Evolutionary conservation across 2,888 invertebrate species (phyloP), one percentile per base, ranked within the genome.

Genomic region (Epirrhoe alternata): DNA sequence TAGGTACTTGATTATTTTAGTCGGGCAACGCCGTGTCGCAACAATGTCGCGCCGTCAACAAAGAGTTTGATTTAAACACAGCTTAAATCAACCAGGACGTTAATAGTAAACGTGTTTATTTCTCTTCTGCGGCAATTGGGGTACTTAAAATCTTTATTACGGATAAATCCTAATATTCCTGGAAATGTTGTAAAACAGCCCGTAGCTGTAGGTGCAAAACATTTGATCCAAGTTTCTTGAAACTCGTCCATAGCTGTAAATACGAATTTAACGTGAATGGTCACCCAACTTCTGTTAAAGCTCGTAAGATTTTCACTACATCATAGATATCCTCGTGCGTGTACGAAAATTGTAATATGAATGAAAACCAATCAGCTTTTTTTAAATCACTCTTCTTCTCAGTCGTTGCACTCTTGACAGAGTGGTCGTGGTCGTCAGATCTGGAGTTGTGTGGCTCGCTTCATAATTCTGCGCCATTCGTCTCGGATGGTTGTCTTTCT

Each of bases 31-130:
- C 76, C 45, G 33, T 75, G 79, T 82, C 72, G 77, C 74, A 71
- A 76, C 77, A 76, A 72, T 74, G 78, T 82, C 77, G 77, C 77
- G 64, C 72, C 73, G 75, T 77, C 78, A 73, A 80, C 83, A 82
- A 82, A 83, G 72, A 75, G 66, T 71, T 77, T 83, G 82, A 85
- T 86, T 83, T 84, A 86, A 74, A 54, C 66, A 45, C 66, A 61
- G 70, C 69, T 68, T 72, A 69, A 74, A 71, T 64, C 69, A 71
- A 68, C 68, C 61, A 71, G 71, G 67, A 68, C 73, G 71, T 72
- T 74, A 42, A 74, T 73, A 71, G 69, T 76, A 59, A 63, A 35
- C 45, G 55, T 51, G 61, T 64, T 68, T 68, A 61, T 64, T 55
- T 64, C 47, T 6, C 35, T 47, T 55, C n/a, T 59, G 42, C 42